Evolutionary conservation across 1,140 invertebrate species (phyloP), one percentile per base, ranked within the genome.

Genomic region (Archivesica marissinica): DNA sequence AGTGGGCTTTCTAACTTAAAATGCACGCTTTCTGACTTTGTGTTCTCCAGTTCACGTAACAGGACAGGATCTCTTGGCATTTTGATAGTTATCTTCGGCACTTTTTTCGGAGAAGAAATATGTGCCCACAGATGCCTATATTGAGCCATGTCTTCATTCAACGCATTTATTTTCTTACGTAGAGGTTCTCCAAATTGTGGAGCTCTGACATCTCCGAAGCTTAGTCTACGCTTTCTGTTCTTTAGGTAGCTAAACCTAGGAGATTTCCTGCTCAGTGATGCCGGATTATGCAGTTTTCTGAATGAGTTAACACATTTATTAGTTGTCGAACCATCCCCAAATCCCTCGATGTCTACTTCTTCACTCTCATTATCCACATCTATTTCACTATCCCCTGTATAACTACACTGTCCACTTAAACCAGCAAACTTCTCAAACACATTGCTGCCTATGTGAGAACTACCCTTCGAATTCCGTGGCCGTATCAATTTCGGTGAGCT

Each of bases 71-170:
- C 88, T 30, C 77, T 44, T 39, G 80, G 85, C 88, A 89, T 88
- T 28, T 85, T 86, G 15, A 89, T 88, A 23, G 88, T 90, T 23
- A 90, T 80, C 25, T 90, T 90, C 2, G 89, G 89, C 23, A 90
- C 85, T 70, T 90, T 90, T 39, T 87, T 87, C 17, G 75, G 74
- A 13, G 88, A 82, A 20, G 88, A 87, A 23, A 59, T 87, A 61
- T 44, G 44, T 52, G 50, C 56, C 44, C 68, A 74, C 54, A 83
- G 33, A 20, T 72, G 33, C 11, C 68, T 74, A 30, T 75, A 83
- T 28, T 52, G 23, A 23, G 35, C 38, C 39, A 83, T 38, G 20
- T 44, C 68, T 25, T 59, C 54, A 50, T 75, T 59, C 2, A 75
- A 20, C 11, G 80, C 68, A 47, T 83, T 56, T 33, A 83, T 74